A percentile compares a stretch with the other conserved stretches of the same genome.
Conservation (phyloP, 2,797 vertebrate species). For the Karalla daura region DNA sequence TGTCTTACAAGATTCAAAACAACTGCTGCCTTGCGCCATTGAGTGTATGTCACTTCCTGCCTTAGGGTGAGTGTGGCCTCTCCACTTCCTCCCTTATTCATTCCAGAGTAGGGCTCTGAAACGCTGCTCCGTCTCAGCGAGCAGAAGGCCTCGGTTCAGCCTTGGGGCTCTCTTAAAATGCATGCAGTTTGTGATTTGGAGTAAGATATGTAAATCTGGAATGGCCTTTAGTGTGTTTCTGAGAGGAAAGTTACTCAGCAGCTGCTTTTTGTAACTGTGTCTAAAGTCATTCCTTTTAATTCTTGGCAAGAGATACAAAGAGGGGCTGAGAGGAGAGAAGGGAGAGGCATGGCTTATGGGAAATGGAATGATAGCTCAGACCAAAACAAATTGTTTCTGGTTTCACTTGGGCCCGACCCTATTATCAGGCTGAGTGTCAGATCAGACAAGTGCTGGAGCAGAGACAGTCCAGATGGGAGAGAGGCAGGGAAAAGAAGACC, state of each 20-base stretch:
- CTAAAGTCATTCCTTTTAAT: constrained; percentile 84
- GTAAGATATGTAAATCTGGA: constrained; percentile 84
- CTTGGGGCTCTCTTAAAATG: constrained; percentile 69
- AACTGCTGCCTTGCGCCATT: constrained; percentile 80
- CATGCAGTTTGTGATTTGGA: constrained; percentile 80
- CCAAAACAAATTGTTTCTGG: constrained; percentile 84
- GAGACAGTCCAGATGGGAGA: constrained; percentile 77
- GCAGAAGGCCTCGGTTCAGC: constrained; percentile 58
- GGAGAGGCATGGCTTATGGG: constrained; percentile 82
- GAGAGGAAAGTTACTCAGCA: constrained; percentile 76
- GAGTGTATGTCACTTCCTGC: constrained; percentile 85
- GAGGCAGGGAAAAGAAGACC: constrained; percentile 17
- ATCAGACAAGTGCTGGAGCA: constrained; percentile 76
- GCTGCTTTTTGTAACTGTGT: constrained; percentile 85
- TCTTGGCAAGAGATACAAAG: constrained; percentile 84
- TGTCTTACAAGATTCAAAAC: constrained; percentile 83
- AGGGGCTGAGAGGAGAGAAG: constrained; percentile 77
- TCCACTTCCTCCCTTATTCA: constrained; percentile 82
- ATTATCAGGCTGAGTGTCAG: constrained; percentile 81
- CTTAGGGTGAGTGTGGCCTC: constrained; percentile 78
- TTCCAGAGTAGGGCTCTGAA: constrained; percentile 78
- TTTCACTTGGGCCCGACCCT: constrained; percentile 80
- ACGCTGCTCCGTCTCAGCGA: constrained; percentile 61
- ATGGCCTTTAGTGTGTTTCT: constrained; percentile 74
- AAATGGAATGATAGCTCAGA: constrained; percentile 82